phyloP scores from a whole-genome alignment of 2,113 vertebrate genomes.

The Camarhynchus parvulus region DNA sequence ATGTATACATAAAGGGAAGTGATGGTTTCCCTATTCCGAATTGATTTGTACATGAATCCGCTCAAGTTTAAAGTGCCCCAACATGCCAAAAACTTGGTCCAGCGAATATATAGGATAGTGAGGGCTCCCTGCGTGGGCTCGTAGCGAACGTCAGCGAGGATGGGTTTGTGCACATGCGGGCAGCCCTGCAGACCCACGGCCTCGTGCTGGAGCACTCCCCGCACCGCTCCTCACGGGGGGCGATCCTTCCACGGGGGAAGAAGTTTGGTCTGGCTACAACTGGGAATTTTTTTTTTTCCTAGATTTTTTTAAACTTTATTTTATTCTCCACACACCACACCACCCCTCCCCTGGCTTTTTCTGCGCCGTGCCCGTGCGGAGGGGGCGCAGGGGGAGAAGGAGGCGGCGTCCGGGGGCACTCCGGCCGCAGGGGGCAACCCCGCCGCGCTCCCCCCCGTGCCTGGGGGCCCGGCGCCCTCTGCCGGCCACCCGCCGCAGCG shows the following conservation, averaged over 20 bases:
- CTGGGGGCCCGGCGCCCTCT: conserved; percentile 42
- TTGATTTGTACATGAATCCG: background rate
- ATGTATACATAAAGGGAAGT: conserved; percentile 27
- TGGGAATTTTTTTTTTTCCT: rapidly evolving
- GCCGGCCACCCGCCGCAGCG: background rate
- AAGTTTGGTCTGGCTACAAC: rapidly evolving
- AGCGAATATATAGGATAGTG: background rate
- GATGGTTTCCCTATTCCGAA: conserved; percentile 48
- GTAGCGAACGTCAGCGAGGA: background rate
- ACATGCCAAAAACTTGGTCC: conserved; percentile 6
- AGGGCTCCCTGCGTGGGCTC: background rate
- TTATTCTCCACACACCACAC: too few relatives aligned
- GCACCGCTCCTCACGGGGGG: background rate
- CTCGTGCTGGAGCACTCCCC: background rate
- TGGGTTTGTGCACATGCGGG: background rate
- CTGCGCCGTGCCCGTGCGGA: rapidly evolving
- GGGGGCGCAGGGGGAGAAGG: background rate
- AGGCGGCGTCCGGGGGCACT: background rate
- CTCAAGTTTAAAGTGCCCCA: background rate
- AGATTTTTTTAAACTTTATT: background rate
- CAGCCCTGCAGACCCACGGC: background rate
- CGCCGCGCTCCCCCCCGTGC: background rate
- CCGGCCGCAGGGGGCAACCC: too few relatives aligned
- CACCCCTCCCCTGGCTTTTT: background rate
- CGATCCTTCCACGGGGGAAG: rapidly evolving